Base-by-base conservation (phyloP, 1,140 invertebrate species). In the Camponotus pennsylvanicus region DNA sequence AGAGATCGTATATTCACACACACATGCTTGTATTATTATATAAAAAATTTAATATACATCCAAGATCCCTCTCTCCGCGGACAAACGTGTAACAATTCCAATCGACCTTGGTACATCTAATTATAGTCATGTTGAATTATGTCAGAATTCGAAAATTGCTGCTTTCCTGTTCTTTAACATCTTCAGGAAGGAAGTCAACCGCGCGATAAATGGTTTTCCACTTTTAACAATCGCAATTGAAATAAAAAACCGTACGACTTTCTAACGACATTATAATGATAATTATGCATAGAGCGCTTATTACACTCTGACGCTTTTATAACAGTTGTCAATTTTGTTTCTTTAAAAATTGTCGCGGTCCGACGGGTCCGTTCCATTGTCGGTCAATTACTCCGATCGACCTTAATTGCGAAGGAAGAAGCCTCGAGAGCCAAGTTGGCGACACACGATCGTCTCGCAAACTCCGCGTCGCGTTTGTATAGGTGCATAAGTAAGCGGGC, bases 321-420 rank as follows among this genome's bases (percentile, higher is more conserved):
- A 69, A 80, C n/a, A 69, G 49, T 55, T 45, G 13, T 40, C 63
- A 57, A 63, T 45, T 76, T 37, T 49, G 75, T 61, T 52, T 8
- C 49, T 52, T 45, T 8, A 66, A 69, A 9, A 40, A 69, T 27
- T 18, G 42, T 45, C 66, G 32, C 45, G 45, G 15, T 55, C 34
- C 37, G 64, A 32, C 78, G 49, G 4, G 42, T 70, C 55, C 27
- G 69, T 11, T 32, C 1, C 42, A 63, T n/a, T 18, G 45, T 57
- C 37, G 49, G 78, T 21, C 66, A 57, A 80, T 80, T 80, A 57
- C 27, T 52, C 21, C n/a, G 37, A 42, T 55, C 52, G 37, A 57
- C 55, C 49, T 42, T 70, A 80, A 80, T 80, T 80, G 8, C 52
- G 66, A 80, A 42, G n/a, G 21, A n/a, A 66, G 63, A 42, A 42